Evolutionary conservation across 2,113 vertebrate genomes (phyloP).

Genomic region (Actinemys pallida): DNA sequence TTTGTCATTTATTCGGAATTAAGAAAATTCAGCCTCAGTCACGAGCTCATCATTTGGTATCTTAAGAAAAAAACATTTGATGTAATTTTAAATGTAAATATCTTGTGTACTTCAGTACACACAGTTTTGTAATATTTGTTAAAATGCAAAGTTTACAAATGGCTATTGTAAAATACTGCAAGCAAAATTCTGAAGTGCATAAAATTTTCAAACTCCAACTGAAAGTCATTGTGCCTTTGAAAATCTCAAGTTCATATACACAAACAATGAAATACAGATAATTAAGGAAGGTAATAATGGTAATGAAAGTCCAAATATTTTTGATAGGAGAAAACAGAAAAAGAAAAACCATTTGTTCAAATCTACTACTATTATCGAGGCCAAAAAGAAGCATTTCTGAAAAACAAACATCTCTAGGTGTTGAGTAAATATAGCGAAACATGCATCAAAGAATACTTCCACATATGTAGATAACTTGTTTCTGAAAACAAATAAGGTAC

Average conservation of each 20-base stretch:
- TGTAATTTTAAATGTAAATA: neutral
- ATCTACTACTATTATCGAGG: neutral
- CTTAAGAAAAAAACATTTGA: neutral
- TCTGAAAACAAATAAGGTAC: neutral
- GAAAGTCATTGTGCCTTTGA: slow-evolving; percentile 21
- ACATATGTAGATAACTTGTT: neutral
- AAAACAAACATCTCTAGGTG: neutral
- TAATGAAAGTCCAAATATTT: neutral
- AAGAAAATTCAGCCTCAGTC: neutral
- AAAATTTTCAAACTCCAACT: neutral
- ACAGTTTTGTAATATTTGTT: neutral
- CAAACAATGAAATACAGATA: neutral
- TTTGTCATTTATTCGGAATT: neutral
- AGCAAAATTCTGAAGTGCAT: neutral
- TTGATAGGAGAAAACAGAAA: neutral
- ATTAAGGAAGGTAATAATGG: neutral
- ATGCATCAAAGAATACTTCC: neutral
- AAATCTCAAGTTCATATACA: slow-evolving; percentile 18
- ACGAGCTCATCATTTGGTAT: neutral
- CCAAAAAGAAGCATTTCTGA: neutral
- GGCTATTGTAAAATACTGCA: neutral
- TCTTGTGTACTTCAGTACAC: neutral
- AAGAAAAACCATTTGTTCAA: slow-evolving; percentile 1
- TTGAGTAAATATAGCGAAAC: neutral
- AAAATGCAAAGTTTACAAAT: neutral